These are phyloP conservation scores for Tragelaphus buxtoni DNA, from an alignment of 2,113 vertebrate genomes.

Conservation along the genomic window DNA sequence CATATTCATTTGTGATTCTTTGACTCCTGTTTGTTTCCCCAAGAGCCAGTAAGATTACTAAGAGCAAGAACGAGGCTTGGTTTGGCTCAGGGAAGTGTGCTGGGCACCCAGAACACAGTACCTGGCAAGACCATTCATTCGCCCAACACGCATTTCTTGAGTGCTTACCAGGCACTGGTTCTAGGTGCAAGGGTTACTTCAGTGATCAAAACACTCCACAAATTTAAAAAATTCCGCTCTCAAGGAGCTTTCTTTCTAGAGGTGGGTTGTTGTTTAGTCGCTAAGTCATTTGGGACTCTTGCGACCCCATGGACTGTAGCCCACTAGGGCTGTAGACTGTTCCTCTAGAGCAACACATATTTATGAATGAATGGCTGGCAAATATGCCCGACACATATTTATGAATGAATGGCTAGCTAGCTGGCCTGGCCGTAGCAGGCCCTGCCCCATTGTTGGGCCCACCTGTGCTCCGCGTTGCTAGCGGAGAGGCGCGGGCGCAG, in stretches of 20 bases:
- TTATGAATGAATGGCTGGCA: neutral
- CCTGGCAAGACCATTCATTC: neutral
- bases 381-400: neutral
- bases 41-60: neutral
- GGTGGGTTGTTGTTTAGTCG: neutral
- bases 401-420: neutral
- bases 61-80: neutral
- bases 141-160: neutral
- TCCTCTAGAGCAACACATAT: neutral
- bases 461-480: constrained; percentile 68
- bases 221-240: neutral
- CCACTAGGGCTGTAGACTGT: neutral
- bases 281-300: neutral
- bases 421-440: neutral
- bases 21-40: neutral
- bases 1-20: neutral
- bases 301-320: neutral
- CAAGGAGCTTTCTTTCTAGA: neutral
- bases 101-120: neutral
- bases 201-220: neutral
- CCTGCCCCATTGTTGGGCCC: neutral
- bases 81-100: neutral
- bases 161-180: neutral
- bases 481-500: constrained; percentile 60
- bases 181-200: neutral